A percentile compares a stretch with the other conserved stretches of the same genome.
These are phyloP conservation scores for Hylaeus anthracinus DNA, from an alignment of 1,140 invertebrate species.

Conservation along the genomic window DNA sequence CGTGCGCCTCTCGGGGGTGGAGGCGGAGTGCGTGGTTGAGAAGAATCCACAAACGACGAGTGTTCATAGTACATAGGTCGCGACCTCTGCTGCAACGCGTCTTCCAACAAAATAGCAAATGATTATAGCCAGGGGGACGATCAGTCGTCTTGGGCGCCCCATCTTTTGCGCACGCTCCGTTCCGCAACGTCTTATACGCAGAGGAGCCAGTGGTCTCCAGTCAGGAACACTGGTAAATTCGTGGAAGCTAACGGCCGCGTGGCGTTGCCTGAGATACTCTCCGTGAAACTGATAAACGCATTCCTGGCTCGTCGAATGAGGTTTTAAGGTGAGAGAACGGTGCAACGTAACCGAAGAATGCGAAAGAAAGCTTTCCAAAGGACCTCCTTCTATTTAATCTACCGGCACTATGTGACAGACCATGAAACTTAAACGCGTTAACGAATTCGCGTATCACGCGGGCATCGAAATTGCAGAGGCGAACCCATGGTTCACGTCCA, in stretches of 20 bases:
- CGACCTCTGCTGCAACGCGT: constrained; percentile 7
- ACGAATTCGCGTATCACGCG: background rate
- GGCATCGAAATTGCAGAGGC: background rate
- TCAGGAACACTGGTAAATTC: constrained; percentile 16
- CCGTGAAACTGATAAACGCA: constrained; percentile 30
- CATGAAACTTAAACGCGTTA: constrained; percentile 22
- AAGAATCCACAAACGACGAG: background rate
- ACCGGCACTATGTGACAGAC: background rate
- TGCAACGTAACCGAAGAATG: constrained; percentile 18
- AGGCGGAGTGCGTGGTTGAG: too few species aligned
- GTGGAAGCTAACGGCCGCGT: constrained; percentile 34
- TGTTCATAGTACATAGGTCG: constrained; percentile 42
- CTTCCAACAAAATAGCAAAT: background rate
- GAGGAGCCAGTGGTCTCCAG: background rate
- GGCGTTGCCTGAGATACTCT: background rate
- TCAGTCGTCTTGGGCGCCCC: background rate
- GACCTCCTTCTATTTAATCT: constrained; percentile 13
- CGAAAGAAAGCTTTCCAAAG: constrained; percentile 42
- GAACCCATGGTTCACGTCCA: background rate
- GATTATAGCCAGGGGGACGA: background rate
- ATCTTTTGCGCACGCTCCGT: constrained; percentile 40
- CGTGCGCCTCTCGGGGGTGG: background rate
- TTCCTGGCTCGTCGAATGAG: constrained; percentile 33
- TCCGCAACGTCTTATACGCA: constrained; percentile 27
- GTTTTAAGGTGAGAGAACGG: constrained; percentile 42